Evolutionary conservation across 2,888 invertebrate genomes (phyloP), one percentile per base, ranked within the genome.

Genomic region (Digitonthophagus gazella): DNA sequence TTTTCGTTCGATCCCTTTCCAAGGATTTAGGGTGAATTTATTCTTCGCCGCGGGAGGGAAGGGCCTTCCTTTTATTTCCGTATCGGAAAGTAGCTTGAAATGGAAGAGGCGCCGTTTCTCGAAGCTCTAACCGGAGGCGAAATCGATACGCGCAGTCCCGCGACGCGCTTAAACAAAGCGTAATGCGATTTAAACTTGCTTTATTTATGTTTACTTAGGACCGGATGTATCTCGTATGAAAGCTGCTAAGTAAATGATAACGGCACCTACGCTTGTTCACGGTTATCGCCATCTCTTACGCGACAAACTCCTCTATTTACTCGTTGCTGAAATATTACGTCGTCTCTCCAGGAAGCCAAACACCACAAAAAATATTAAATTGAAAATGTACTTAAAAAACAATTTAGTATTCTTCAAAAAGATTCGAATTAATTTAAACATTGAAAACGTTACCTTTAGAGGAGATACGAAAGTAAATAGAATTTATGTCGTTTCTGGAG

Each of bases 101-200:
- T 61, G 61, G 61, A 20, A 20, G 15, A 61, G 61, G 18, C 18
- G 61, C n/a, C 28, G 19, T 61, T 61, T 18, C 18, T 61, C 16
- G 61, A 18, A 14, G 65, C 44, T 14, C 18, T 55, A 19, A 15
- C 19, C 66, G 14, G 56, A 56, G 14, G 55, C 54, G 56, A 65
- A 66, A 66, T 66, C 57, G 66, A 66, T 66, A 56, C 66, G n/a
- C 16, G 18, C 56, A 44, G 66, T 56, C 55, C 57, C 56, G 66
- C 15, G 55, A 3, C 58, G 56, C 28, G 22, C 58, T 58, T 65
- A 68, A 68, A 68, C 65, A 68, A 68, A 68, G 58, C 54, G 58
- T 68, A 68, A 68, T 68, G 58, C 65, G 65, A 68, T 68, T 68
- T 68, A 68, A 68, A 65, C 65, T 58, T 20, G 61, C 56, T 15